These are phyloP conservation scores for Hetaerina titia DNA, from an alignment of 2,888 invertebrate genomes.

Conservation along the genomic window DNA sequence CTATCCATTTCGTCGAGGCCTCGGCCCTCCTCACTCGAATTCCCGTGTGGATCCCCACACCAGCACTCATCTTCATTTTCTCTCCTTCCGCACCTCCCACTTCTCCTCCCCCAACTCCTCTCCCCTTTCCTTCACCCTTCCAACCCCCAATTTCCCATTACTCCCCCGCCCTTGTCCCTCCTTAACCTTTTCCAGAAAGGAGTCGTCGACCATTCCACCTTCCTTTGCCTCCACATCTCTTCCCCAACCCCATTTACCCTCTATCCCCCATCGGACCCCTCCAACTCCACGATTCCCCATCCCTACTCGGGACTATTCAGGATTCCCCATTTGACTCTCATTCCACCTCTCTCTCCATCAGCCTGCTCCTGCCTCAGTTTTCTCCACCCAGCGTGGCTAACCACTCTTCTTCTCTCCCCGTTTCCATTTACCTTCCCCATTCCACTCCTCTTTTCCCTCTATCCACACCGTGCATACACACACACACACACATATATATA, in stretches of 20 bases:
- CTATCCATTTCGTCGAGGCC: neutral
- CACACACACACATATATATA: too few species aligned
- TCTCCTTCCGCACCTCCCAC: neutral
- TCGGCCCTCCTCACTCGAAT: neutral
- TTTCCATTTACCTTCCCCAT: neutral
- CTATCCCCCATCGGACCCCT: neutral
- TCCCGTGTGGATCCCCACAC: neutral
- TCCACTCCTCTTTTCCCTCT: neutral
- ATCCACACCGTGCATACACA: neutral
- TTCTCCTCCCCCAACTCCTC: neutral
- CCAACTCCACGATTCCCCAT: neutral
- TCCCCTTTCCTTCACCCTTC: neutral
- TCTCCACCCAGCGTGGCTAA: slow-evolving; percentile 33
- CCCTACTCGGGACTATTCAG: neutral
- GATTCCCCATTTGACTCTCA: neutral
- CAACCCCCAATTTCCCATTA: neutral
- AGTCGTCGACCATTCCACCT: neutral
- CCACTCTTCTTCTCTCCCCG: neutral
- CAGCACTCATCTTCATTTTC: slow-evolving; percentile 53
- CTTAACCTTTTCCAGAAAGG: neutral
- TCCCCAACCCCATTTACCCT: neutral
- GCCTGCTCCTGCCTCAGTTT: neutral
- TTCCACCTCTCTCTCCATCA: neutral
- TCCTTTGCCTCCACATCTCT: neutral
- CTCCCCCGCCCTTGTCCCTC: slow-evolving; percentile 12